Conservation (phyloP, 1,140 invertebrate genomes). For the Bombus difficillimus region DNA sequence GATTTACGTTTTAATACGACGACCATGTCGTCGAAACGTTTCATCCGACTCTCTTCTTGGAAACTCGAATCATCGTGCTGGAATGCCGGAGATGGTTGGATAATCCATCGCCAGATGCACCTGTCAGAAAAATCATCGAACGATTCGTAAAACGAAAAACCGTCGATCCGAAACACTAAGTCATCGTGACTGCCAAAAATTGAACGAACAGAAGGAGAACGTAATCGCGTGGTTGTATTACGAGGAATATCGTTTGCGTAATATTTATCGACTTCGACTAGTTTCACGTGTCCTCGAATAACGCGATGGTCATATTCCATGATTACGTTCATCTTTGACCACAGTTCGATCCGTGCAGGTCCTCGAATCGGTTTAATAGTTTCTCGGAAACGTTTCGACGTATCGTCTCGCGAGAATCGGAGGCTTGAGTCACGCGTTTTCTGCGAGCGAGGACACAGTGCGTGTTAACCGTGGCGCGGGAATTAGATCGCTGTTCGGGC, state of each 20-base stretch:
- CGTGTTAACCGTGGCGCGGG: conserved; percentile 29
- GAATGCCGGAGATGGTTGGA: background rate
- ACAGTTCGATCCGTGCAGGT: background rate
- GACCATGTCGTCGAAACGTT: background rate
- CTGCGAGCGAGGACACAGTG: conserved; percentile 37
- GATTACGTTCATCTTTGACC: background rate
- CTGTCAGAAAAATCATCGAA: background rate
- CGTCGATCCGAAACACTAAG: background rate
- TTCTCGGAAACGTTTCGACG: conserved; percentile 53
- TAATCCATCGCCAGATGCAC: background rate
- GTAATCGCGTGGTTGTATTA: background rate
- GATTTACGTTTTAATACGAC: conserved; percentile 24
- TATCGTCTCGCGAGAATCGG: conserved; percentile 6
- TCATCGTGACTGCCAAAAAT: conserved; percentile 22
- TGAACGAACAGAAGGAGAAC: background rate
- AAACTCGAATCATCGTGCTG: conserved; percentile 1
- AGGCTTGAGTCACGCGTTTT: conserved; percentile 45
- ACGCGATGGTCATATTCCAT: background rate
- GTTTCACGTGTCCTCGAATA: conserved; percentile 38
- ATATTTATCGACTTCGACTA: background rate
- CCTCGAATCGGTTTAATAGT: conserved; percentile 34
- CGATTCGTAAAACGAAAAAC: too few relatives aligned
- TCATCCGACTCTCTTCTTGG: background rate
- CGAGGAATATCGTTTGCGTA: background rate
- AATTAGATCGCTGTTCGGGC: conserved; percentile 39